Conservation (phyloP, 2,888 invertebrate genomes). For the Neria commutata region DNA sequence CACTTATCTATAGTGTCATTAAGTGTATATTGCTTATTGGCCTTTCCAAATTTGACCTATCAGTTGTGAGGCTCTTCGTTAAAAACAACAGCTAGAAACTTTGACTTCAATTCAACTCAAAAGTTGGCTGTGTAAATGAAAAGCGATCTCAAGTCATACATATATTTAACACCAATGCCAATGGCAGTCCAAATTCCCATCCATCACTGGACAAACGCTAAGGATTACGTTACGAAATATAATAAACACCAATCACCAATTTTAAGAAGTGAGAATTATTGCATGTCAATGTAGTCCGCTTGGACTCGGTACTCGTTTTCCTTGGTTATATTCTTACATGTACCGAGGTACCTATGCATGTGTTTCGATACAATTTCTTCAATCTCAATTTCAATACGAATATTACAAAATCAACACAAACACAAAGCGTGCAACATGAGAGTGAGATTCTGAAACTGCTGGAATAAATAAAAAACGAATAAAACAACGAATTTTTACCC, state of each 20-base stretch:
- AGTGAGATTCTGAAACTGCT: conserved; percentile 23
- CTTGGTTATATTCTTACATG: conserved; percentile 8
- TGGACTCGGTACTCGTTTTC: conserved; percentile 18
- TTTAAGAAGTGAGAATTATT: conserved; percentile 36
- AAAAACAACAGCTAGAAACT: too few species aligned
- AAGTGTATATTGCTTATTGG: too few species aligned
- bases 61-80: too few species aligned
- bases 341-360: too few species aligned
- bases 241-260: conserved; percentile 59
- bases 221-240: conserved; percentile 40
- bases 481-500: conserved; percentile 33
- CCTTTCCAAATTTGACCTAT: too few species aligned
- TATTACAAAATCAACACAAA: conserved; percentile 39
- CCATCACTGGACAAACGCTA: conserved; percentile 27
- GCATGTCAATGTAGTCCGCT: conserved; percentile 23
- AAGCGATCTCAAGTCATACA: too few species aligned
- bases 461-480: conserved; percentile 11
- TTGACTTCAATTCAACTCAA: too few species aligned
- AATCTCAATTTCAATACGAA: conserved; percentile 17
- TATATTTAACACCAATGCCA: neutral
- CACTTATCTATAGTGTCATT: too few species aligned
- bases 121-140: too few species aligned
- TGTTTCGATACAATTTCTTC: conserved; percentile 6
- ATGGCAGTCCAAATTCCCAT: neutral
- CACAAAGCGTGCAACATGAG: conserved; percentile 57